phyloP scores from a whole-genome alignment of 2,888 invertebrate species.

The Cheilosia variabilis region DNA sequence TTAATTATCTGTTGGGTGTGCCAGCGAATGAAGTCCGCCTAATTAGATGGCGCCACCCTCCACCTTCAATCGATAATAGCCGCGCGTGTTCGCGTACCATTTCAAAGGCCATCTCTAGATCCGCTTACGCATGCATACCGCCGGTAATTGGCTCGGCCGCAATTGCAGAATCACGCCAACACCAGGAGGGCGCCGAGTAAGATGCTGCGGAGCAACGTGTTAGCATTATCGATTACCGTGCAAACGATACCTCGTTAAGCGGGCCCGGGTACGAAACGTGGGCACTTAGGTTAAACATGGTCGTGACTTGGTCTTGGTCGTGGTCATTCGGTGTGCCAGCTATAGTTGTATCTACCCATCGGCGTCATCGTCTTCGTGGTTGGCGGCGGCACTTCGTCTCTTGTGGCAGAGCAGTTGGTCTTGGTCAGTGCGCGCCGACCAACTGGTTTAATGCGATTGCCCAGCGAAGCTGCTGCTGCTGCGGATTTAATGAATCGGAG shows the following conservation, averaged over 20 bases:
- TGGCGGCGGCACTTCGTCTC: slow-evolving; percentile 67
- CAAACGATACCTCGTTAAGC: slow-evolving; percentile 72
- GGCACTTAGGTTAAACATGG: slow-evolving; percentile 69
- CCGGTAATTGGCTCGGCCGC: slow-evolving; percentile 66
- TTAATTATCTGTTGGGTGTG: slow-evolving; percentile 57
- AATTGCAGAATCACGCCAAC: slow-evolving; percentile 72
- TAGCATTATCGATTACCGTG: slow-evolving; percentile 66
- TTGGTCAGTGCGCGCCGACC: slow-evolving; percentile 33
- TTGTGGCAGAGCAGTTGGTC: slow-evolving; percentile 37
- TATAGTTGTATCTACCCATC: neutral
- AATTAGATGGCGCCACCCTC: slow-evolving; percentile 69
- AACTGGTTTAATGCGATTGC: slow-evolving; percentile 48
- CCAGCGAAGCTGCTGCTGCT: slow-evolving; percentile 10
- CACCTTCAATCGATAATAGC: slow-evolving; percentile 52
- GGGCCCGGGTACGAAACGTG: slow-evolving; percentile 48
- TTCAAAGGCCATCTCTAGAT: slow-evolving; percentile 38
- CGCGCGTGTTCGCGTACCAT: slow-evolving; percentile 19
- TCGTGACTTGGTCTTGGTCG: slow-evolving; percentile 66
- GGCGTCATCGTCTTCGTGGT: neutral
- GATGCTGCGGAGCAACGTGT: slow-evolving; percentile 52
- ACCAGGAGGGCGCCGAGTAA: slow-evolving; percentile 39
- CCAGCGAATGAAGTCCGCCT: slow-evolving; percentile 28
- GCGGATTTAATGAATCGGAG: slow-evolving; percentile 66
- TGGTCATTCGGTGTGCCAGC: slow-evolving; percentile 26
- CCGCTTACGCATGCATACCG: slow-evolving; percentile 49